Conservation (phyloP, 1,140 invertebrate species). For the Muscidifurax raptorellus region DNA sequence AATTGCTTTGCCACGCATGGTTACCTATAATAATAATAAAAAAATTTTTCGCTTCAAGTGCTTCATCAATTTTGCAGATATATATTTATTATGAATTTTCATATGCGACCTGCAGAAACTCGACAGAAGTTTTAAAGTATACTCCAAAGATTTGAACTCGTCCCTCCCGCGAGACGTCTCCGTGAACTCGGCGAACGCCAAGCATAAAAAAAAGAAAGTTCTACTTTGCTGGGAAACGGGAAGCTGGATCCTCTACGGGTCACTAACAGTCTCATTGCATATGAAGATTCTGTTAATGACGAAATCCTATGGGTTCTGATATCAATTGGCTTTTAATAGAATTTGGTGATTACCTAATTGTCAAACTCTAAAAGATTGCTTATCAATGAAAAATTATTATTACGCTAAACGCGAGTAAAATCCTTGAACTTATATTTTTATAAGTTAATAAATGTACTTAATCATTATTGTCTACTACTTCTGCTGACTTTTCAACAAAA, state of each 20-base stretch:
- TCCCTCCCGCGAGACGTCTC: not conserved
- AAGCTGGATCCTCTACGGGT: not conserved
- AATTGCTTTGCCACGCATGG: not conserved
- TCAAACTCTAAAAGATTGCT: too few species aligned
- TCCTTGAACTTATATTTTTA: too few species aligned
- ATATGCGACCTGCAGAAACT: not conserved
- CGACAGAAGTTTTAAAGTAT: slow-evolving; percentile 3
- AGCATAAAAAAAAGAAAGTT: not conserved
- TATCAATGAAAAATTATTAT: too few species aligned
- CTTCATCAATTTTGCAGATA: not conserved
- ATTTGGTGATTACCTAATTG: too few species aligned
- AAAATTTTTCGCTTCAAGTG: not conserved
- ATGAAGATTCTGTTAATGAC: not conserved
- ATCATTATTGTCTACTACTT: too few species aligned
- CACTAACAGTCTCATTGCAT: not conserved
- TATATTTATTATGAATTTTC: not conserved
- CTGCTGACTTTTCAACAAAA: too few species aligned
- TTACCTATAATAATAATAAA: not conserved
- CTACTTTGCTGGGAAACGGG: not conserved
- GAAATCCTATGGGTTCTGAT: too few species aligned
- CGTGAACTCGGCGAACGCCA: not conserved
- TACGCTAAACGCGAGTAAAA: too few species aligned
- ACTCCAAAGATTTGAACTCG: slow-evolving; percentile 23
- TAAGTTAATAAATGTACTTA: too few species aligned
- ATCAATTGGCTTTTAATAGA: too few species aligned